Conservation (phyloP, 2,888 invertebrate genomes). For the Dexiosoma caninum region DNA sequence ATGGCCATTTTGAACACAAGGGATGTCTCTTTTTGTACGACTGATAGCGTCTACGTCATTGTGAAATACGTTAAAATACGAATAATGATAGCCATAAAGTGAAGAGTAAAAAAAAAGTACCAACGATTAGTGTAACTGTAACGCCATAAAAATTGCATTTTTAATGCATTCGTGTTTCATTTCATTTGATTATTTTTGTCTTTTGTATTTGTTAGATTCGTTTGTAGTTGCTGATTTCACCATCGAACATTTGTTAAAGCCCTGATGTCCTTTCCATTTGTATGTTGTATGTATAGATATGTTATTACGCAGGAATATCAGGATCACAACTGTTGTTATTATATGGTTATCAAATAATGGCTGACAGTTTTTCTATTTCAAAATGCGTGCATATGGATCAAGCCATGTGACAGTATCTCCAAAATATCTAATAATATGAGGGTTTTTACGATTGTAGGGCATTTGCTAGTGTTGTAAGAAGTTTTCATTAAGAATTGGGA, state of each 20-base stretch:
- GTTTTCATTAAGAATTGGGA: no score
- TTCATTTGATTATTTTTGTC: slow-evolving; percentile 15
- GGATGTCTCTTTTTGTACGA: slow-evolving; percentile 30
- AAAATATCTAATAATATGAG: no score
- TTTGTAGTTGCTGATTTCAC: slow-evolving; percentile 6
- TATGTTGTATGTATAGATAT: no score
- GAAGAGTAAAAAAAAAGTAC: neutral
- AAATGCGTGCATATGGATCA: no score
- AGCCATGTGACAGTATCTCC: no score
- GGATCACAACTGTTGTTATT: slow-evolving; percentile 19
- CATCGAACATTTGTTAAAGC: neutral
- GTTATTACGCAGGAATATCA: neutral
- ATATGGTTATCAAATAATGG: slow-evolving; percentile 33
- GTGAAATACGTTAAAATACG: neutral
- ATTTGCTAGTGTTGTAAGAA: no score
- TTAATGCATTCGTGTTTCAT: slow-evolving; percentile 32
- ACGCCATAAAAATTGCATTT: slow-evolving; percentile 46
- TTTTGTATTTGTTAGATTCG: neutral
- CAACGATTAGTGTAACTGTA: slow-evolving; percentile 23
- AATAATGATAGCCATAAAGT: neutral
- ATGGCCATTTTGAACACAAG: slow-evolving; percentile 49
- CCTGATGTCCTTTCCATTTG: neutral
- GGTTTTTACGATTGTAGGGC: no score
- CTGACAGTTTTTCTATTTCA: slow-evolving; percentile 13
- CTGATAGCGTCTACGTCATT: neutral